Base-by-base conservation (phyloP, 2,888 invertebrate species). In the Eilema caniola region DNA sequence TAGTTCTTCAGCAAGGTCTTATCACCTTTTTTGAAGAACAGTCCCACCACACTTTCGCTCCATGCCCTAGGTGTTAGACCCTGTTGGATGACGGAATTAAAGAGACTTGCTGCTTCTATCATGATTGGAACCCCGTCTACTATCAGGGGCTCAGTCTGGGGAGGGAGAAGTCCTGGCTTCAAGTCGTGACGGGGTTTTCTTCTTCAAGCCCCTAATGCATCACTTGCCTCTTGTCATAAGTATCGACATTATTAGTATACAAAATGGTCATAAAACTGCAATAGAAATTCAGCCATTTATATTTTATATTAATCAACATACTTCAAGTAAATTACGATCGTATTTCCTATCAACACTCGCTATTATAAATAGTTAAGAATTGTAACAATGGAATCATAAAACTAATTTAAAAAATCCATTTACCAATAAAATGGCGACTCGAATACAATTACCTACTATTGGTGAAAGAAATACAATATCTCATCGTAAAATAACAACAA, bases 401-500 rank as follows among this genome's bases (percentile, higher is more conserved):
- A 78, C 72, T 69, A 71, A 77, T 82, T 80, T 76, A 65, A 81
- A 83, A 76, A 78, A 77, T 69, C 61, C 75, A 79, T 78, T 80
- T 78, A 66, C 67, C 71, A 80, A 78, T 75, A 73, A 80, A 85
- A 84, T 83, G 78, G 80, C 79, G 73, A 75, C 66, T 66, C 70
- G 69, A 79, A 84, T 81, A 82, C 74, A 83, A 82, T 81, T 81
- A 59, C n/a, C 8, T 56, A 81, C 80, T 77, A 83, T 82, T 80
- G 78, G 80, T 74, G 76, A 84, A 85, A 89, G 89, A 88, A 92
- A 91, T 88, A 89, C 85, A 88, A 91, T 90, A 88, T 89, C 77
- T 88, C 85, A 86, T 88, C 88, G 85, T 92, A 91, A 93, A 91
- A 88, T 85, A 85, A 85, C 83, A 88, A 90, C 86, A 89, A 91